Conservation (phyloP, 2,113 vertebrate genomes). For the Neodon shergylaensis region DNA sequence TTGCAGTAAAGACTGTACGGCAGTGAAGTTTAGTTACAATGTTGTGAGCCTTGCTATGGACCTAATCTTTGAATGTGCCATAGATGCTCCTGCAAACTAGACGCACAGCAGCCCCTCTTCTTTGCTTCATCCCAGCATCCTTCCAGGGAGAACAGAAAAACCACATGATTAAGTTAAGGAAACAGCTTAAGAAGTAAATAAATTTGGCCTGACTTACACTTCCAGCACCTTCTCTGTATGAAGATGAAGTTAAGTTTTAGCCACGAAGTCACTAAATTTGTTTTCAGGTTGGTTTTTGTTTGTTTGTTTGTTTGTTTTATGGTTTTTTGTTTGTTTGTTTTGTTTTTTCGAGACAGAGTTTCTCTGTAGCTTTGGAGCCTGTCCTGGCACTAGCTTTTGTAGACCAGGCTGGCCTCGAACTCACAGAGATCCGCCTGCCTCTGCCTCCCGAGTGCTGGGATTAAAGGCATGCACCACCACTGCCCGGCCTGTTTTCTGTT, state of each 20-base stretch:
- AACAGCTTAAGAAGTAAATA: not conserved
- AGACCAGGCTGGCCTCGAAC: too few relatives aligned
- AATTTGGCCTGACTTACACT: not conserved
- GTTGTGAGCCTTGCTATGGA: not conserved
- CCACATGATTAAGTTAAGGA: not conserved
- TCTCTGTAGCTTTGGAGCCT: too few relatives aligned
- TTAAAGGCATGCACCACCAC: too few relatives aligned
- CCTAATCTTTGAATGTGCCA: not conserved
- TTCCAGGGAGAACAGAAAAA: slow-evolving; percentile 5
- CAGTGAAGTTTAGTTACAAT: not conserved
- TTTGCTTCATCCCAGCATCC: not conserved
- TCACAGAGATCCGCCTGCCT: too few relatives aligned
- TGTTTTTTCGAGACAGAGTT: too few relatives aligned
- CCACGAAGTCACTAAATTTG: not conserved
- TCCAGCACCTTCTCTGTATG: not conserved
- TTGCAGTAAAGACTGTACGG: slow-evolving; percentile 38
- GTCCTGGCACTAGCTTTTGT: too few relatives aligned
- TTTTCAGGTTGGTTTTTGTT: not conserved
- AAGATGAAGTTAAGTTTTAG: not conserved
- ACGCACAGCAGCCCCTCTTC: not conserved
- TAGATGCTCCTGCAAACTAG: too few relatives aligned
- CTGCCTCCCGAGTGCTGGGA: too few relatives aligned
- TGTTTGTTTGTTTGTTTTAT: not conserved
- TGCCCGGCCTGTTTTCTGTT: too few relatives aligned
- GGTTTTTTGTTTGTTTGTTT: too few relatives aligned